Evolutionary conservation across 2,888 invertebrate species (phyloP).

Genomic region (Trimorus sp.): DNA sequence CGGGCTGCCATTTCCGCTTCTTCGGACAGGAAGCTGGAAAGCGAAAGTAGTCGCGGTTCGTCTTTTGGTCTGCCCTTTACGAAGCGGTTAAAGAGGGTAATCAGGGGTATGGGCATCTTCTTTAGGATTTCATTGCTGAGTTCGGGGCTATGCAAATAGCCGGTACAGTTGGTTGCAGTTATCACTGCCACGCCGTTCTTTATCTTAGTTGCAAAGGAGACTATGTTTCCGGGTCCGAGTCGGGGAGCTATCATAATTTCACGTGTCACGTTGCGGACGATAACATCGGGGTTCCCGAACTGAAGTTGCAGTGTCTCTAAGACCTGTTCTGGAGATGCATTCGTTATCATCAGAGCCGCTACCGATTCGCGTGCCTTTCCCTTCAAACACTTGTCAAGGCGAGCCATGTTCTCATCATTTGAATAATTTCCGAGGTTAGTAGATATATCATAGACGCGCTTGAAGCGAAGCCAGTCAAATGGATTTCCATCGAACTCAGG

Average conservation of each 20-base stretch:
- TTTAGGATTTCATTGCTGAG: neutral
- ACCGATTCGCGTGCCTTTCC: no score
- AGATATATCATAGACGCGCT: neutral
- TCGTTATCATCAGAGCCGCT: no score
- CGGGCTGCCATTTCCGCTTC: neutral
- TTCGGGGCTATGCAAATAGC: conserved; percentile 21
- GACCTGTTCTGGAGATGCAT: no score
- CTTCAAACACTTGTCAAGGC: no score
- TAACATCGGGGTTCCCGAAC: no score
- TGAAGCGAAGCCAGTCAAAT: neutral
- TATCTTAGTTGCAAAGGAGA: neutral
- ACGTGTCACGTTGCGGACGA: no score
- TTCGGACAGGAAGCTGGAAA: neutral
- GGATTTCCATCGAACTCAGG: neutral
- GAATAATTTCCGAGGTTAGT: neutral
- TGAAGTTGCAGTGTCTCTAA: no score
- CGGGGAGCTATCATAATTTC: no score
- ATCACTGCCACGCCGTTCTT: no score
- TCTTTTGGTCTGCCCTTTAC: neutral
- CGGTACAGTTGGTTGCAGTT: neutral
- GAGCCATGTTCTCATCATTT: neutral
- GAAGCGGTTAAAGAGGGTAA: neutral
- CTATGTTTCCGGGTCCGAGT: no score
- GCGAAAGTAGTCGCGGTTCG: neutral
- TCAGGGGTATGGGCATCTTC: neutral